Percentiles rank a stretch among this genome's conserved stretches.
These are phyloP conservation scores for Pycnonotus jocosus DNA, from an alignment of 2,113 vertebrate species.

Conservation along the genomic window DNA sequence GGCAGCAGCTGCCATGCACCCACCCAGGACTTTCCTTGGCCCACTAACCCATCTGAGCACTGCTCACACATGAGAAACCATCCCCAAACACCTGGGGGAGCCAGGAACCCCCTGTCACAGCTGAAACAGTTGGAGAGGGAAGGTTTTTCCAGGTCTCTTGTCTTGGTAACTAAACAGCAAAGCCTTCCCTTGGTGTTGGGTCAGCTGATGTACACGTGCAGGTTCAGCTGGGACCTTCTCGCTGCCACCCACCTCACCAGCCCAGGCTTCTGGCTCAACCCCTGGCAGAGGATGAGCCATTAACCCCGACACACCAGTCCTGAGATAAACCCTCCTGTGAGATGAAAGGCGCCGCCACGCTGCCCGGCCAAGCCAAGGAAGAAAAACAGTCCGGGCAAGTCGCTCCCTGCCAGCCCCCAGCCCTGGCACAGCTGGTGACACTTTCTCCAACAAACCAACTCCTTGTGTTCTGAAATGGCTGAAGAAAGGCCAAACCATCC, in stretches of 20 bases:
- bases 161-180: background rate
- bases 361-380: background rate
- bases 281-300: background rate
- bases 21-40: rapidly evolving
- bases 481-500: background rate
- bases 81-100: rapidly evolving
- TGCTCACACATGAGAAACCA: rapidly evolving
- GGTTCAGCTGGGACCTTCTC: background rate
- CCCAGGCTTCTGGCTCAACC: background rate
- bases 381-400: conserved; percentile 7
- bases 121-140: rapidly evolving
- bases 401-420: background rate
- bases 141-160: background rate
- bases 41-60: background rate
- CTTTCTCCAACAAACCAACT: background rate
- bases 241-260: background rate
- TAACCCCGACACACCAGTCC: conserved; percentile 31
- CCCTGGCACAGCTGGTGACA: background rate
- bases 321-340: background rate
- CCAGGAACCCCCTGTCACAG: rapidly evolving
- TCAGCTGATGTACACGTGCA: rapidly evolving
- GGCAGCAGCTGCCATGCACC: background rate
- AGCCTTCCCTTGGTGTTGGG: rapidly evolving
- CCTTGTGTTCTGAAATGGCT: background rate
- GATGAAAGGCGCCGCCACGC: conserved; percentile 18